Conservation (phyloP, 2,888 invertebrate genomes). For the Clepsis dumicolana region DNA sequence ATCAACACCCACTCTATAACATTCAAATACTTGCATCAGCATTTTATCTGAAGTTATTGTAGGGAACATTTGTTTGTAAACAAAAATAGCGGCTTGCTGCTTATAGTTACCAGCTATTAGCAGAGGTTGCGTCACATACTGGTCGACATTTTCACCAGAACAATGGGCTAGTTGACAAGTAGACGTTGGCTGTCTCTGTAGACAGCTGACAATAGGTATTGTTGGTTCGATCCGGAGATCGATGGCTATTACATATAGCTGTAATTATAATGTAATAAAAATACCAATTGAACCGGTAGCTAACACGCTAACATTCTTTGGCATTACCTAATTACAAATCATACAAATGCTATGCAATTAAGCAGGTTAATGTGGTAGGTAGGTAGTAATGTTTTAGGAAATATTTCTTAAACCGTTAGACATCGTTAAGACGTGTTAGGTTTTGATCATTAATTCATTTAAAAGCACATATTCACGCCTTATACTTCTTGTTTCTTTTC, state of each 20-base stretch:
- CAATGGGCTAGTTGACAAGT: slow-evolving; percentile 31
- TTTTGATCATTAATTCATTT: neutral
- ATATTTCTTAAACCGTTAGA: neutral
- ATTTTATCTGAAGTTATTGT: neutral
- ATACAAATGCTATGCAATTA: neutral
- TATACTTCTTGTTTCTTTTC: slow-evolving; percentile 70
- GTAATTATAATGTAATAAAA: slow-evolving; percentile 23
- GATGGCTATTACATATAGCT: neutral
- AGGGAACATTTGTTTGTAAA: slow-evolving; percentile 29
- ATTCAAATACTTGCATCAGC: neutral
- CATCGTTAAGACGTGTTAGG: neutral
- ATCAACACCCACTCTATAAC: neutral
- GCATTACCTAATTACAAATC: neutral
- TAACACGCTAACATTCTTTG: neutral
- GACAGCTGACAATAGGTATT: slow-evolving; percentile 31
- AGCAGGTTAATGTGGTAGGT: neutral
- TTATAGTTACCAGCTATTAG: slow-evolving; percentile 17
- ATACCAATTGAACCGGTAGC: neutral
- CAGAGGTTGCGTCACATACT: slow-evolving; percentile 31
- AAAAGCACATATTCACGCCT: neutral
- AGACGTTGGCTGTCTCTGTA: slow-evolving; percentile 17
- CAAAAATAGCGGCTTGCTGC: slow-evolving; percentile 20
- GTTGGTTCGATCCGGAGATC: slow-evolving; percentile 26
- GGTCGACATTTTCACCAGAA: slow-evolving; percentile 33
- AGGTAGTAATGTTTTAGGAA: neutral